Evolutionary conservation across 1,140 invertebrate species (phyloP), one percentile per base, ranked within the genome.

Genomic region (Brachionus angularis): DNA sequence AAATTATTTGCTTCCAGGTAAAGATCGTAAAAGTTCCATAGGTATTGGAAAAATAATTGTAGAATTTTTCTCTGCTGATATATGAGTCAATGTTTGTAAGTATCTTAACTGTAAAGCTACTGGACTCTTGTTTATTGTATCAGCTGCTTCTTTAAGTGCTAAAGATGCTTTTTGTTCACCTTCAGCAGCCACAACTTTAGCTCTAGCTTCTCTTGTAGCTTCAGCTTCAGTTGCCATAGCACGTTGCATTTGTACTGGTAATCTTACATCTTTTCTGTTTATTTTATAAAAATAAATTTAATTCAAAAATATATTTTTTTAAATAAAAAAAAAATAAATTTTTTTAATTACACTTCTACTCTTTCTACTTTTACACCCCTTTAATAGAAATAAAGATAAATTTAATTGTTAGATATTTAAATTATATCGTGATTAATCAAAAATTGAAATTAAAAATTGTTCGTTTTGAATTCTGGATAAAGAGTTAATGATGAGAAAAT

Each of bases 1-100:
- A n/a, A n/a, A n/a, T n/a, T n/a, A n/a, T n/a, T n/a, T n/a, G n/a
- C n/a, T n/a, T 64, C 47, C 47, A 14, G 25, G 3, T 16, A 78
- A 77, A 7, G 25, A 25, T n/a, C 67, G 87, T 42, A 96, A 78
- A 75, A 95, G 86, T 78, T 96, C 92, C 77, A 96, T 91, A 25
- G 93, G 93, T 74, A 96, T 84, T 21, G 93, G 94, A 82, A 97
- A 97, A 69, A 97, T 90, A 76, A 97, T 96, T 8, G 94, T 97
- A 2, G 93, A 96, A 81, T 96, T 96, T 83, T 96, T 96, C 84
- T 97, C 94, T 1, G 93, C 91, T 49, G 92, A 92, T 79, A 97
- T 95, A 10, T 90, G 89, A 80, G 90, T 96, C 67, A 97, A 83
- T 5, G 92, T 94, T 84, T 96, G 86, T 23, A 86, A 76, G 75